phyloP scores from a whole-genome alignment of 1,140 invertebrate genomes.

The Cotesia glomerata region DNA sequence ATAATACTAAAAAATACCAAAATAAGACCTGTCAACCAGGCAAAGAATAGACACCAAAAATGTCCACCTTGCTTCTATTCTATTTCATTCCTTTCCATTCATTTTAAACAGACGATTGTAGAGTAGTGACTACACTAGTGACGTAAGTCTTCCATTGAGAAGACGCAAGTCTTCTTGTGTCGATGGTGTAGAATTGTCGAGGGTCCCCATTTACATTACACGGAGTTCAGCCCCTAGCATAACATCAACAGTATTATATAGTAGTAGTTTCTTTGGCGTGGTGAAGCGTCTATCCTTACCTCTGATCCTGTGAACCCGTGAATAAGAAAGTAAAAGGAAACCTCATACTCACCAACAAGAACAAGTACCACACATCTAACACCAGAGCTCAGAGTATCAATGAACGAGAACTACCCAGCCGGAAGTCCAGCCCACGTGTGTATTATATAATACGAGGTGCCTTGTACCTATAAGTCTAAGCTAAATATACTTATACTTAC shows the following conservation, averaged over 20 bases:
- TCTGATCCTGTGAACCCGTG: too few relatives aligned
- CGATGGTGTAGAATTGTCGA: background rate
- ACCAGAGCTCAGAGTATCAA: constrained; percentile 10
- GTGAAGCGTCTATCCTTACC: too few relatives aligned
- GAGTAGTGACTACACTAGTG: background rate
- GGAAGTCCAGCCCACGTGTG: constrained; percentile 24
- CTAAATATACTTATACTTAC: too few relatives aligned
- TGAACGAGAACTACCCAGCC: constrained; percentile 22
- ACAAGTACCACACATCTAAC: background rate
- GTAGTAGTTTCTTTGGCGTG: too few relatives aligned
- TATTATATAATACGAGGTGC: background rate
- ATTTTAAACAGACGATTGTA: background rate
- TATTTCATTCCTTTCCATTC: background rate
- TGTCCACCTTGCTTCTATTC: background rate
- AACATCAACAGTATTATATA: too few relatives aligned
- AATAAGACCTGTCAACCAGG: background rate
- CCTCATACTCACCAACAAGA: background rate
- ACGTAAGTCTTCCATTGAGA: constrained; percentile 22
- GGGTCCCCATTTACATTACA: background rate
- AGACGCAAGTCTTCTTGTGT: constrained; percentile 16
- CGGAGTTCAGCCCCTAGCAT: background rate
- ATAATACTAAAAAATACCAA: background rate
- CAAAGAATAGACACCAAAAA: background rate
- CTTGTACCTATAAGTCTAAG: too few relatives aligned
- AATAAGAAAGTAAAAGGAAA: constrained; percentile 8